These are phyloP conservation scores for Tubulanus polymorphus DNA, from an alignment of 2,888 invertebrate genomes.

Conservation along the genomic window DNA sequence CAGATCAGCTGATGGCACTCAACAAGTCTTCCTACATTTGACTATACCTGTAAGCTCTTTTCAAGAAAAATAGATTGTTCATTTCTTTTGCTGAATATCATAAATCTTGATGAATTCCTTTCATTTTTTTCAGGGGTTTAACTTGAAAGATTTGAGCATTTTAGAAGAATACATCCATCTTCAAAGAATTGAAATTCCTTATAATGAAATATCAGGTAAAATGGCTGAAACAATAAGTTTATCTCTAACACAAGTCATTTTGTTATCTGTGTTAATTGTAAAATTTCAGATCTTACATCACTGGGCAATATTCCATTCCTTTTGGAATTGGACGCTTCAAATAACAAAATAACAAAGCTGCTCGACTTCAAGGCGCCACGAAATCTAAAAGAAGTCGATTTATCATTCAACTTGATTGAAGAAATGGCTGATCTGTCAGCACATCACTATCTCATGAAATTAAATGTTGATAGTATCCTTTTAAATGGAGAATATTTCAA, in stretches of 20 bases:
- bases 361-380: constrained; percentile 45
- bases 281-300: constrained; percentile 41
- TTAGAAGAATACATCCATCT: constrained; percentile 41
- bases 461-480: constrained; percentile 49
- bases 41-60: constrained; percentile 45
- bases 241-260: background rate
- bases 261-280: background rate
- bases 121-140: constrained; percentile 36
- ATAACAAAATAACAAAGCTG: constrained; percentile 44
- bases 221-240: background rate
- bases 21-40: constrained; percentile 46
- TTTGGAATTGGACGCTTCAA: constrained; percentile 47
- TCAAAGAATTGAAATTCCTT: constrained; percentile 48
- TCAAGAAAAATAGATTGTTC: too few relatives aligned
- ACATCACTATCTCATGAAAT: constrained; percentile 40
- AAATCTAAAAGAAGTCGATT: constrained; percentile 44
- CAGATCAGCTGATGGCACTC: constrained; percentile 44
- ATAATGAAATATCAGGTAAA: constrained; percentile 47
- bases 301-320: constrained; percentile 41
- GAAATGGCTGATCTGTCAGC: constrained; percentile 44
- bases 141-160: constrained; percentile 38
- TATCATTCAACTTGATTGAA: constrained; percentile 46
- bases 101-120: background rate
- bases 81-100: background rate
- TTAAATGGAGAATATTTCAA: background rate